A percentile compares a stretch with the other conserved stretches of the same genome.
Evolutionary conservation across 2,888 invertebrate species (phyloP).

Genomic region (Eupithecia subfuscata): DNA sequence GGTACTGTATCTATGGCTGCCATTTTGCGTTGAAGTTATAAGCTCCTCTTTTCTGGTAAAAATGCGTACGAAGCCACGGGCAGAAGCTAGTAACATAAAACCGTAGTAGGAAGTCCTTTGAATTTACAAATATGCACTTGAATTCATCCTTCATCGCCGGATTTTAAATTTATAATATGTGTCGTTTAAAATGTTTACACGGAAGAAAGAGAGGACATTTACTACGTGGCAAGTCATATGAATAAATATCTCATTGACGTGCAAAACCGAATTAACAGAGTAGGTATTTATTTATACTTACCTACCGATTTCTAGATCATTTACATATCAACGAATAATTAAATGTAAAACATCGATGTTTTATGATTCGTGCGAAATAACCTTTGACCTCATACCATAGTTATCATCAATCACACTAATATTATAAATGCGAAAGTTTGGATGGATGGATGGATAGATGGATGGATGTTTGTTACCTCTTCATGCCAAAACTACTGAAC

Average conservation of each 20-base stretch:
- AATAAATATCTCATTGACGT: not conserved
- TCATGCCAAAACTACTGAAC: no score
- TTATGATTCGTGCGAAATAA: not conserved
- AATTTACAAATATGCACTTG: not conserved
- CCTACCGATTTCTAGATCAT: not conserved
- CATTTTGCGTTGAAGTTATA: no score
- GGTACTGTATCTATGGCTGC: no score
- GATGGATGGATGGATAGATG: no score
- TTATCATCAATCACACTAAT: no score
- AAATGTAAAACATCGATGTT: not conserved
- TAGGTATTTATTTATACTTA: not conserved
- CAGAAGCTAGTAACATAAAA: not conserved
- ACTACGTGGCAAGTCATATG: not conserved
- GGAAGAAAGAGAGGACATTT: conserved; percentile 5
- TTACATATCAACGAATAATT: not conserved
- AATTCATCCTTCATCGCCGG: not conserved
- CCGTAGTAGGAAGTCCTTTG: not conserved
- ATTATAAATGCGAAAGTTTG: no score
- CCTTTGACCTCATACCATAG: not conserved
- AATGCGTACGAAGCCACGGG: not conserved
- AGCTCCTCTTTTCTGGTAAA: not conserved
- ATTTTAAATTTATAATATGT: not conserved
- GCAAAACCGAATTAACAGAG: not conserved
- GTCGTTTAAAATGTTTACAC: not conserved
- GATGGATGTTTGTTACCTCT: no score